Base-by-base conservation (phyloP, 2,113 vertebrate species). In the Puntigrus tetrazona region DNA sequence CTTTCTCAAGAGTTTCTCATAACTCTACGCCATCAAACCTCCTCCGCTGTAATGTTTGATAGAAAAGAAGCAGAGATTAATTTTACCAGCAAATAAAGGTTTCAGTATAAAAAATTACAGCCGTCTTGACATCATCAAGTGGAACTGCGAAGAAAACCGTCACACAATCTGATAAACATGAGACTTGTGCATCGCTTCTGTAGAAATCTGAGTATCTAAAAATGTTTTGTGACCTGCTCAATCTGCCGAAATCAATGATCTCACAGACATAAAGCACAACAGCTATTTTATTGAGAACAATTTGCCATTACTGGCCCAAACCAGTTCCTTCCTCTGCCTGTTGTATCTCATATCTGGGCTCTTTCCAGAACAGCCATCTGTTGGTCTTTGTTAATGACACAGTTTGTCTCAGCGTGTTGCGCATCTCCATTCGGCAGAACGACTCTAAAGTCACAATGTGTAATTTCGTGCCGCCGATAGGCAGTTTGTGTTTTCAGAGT, bases 311-410 rank as follows among this genome's bases (percentile, higher is more conserved):
- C 82, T 84, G 85, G 73, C 82, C 86, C 78, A 75, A 87, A 87
- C 83, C 84, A 57, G 81, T 88, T 86, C 74, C 84, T 88, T 78
- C 16, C 84, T 52, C 69, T 78, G 84, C 78, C 72, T 86, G 83
- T 83, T 87, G 84, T 75, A 81, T 82, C 78, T 78, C 65, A 63
- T 82, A 82, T 86, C 86, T 85, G 90, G 85, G 76, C 50, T 87
- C 25, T 86, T 86, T 89, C 88, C 90, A 89, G 78, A 75, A 63
- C 67, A 50, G 78, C 87, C 86, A 87, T 91, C 88, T 91, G 88
- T 84, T 88, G 78, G 81, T 84, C 85, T 88, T 84, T 85, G 87
- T 87, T 89, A 89, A 91, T 89, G 87, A 88, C 83, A 89, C 74
- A 84, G 82, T 84, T 82, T 65, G 57, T 83, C 75, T 7, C 75